Evolutionary conservation across 2,113 vertebrate species (phyloP).

Genomic region (Daboia siamensis): DNA sequence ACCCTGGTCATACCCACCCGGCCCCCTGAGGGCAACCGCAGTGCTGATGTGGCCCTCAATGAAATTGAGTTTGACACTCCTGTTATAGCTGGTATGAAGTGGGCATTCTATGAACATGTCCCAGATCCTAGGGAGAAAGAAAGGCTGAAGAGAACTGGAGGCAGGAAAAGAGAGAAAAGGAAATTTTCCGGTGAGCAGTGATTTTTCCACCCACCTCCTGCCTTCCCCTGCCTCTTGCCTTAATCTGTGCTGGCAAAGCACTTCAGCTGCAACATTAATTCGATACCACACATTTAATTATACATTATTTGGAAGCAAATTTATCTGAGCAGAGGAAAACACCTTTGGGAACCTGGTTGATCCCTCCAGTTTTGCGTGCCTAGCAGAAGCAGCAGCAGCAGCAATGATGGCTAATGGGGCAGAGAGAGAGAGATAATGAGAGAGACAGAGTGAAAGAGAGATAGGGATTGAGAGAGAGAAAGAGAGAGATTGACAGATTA

Average conservation of each 20-base stretch:
- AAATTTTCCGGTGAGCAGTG: constrained; percentile 57
- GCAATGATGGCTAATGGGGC: neutral
- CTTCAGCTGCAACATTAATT: constrained; percentile 72
- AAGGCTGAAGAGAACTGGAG: neutral
- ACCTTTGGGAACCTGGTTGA: constrained; percentile 61
- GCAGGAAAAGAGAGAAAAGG: constrained; percentile 28
- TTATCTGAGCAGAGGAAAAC: constrained; percentile 68
- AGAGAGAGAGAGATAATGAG: too few species aligned
- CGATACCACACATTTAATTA: constrained; percentile 74
- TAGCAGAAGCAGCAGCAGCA: constrained; percentile 13
- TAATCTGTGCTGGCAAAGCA: constrained; percentile 65
- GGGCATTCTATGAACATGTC: accelerated
- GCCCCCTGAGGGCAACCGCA: too few species aligned
- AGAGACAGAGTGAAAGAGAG: neutral
- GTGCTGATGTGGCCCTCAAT: too few species aligned
- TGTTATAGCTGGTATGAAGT: neutral
- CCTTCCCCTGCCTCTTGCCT: constrained; percentile 38
- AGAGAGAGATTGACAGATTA: too few species aligned
- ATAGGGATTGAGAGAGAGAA: too few species aligned
- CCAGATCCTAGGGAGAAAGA: neutral
- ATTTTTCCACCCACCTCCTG: constrained; percentile 60
- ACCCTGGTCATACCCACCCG: too few species aligned
- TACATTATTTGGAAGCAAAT: constrained; percentile 72
- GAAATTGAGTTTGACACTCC: too few species aligned
- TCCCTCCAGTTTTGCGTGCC: constrained; percentile 41